A percentile compares a stretch with the other conserved stretches of the same genome.
Evolutionary conservation across 2,888 invertebrate species (phyloP).

Genomic region (Stenurella melanura): DNA sequence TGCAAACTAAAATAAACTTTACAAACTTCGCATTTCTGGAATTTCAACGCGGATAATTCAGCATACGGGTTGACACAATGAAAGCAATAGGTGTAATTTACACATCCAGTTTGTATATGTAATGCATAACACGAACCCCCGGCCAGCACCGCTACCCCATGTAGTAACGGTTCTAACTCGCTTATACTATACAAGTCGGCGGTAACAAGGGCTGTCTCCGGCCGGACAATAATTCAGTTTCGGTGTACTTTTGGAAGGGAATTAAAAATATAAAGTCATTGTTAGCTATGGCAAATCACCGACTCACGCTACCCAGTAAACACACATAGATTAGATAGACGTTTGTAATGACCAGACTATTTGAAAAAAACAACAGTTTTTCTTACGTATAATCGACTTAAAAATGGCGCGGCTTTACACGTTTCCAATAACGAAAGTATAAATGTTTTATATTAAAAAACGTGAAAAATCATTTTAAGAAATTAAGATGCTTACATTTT

Average conservation of each 20-base stretch:
- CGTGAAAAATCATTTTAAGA: too few species aligned
- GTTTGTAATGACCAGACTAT: too few species aligned
- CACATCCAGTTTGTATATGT: neutral
- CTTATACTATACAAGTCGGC: neutral
- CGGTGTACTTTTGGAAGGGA: neutral
- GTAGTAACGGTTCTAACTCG: neutral
- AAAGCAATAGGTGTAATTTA: slow-evolving; percentile 17
- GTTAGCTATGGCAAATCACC: neutral
- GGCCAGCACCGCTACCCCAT: neutral
- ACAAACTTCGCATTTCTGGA: slow-evolving; percentile 24
- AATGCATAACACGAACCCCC: neutral
- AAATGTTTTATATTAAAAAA: too few species aligned
- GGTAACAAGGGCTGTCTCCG: slow-evolving; percentile 3
- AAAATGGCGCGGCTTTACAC: too few species aligned
- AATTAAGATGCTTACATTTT: too few species aligned
- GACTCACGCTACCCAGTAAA: too few species aligned
- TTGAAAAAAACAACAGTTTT: too few species aligned
- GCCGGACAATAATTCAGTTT: slow-evolving; percentile 1
- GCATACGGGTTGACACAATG: slow-evolving; percentile 11
- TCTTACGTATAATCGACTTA: too few species aligned
- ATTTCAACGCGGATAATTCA: slow-evolving; percentile 20
- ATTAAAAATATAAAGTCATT: neutral
- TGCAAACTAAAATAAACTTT: slow-evolving; percentile 27
- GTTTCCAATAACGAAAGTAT: too few species aligned
- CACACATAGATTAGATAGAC: too few species aligned